Conservation (phyloP, 2,888 invertebrate species). For the Morpho helenor region DNA sequence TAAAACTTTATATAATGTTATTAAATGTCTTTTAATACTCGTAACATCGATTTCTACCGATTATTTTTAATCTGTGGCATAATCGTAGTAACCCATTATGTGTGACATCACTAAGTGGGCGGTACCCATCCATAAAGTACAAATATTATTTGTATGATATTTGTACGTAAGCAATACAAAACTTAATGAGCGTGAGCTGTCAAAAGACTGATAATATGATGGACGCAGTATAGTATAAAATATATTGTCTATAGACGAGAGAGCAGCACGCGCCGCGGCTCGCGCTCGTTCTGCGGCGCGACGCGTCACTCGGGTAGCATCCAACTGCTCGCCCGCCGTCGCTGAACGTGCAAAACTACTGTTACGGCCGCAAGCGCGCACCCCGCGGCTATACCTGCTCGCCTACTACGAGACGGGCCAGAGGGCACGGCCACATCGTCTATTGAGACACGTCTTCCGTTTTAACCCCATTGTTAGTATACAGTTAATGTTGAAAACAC, state of each 20-base stretch:
- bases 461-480: conserved; percentile 34
- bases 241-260: conserved; percentile 49
- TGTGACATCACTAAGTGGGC: too few species aligned
- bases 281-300: conserved; percentile 33
- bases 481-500: background rate
- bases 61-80: too few species aligned
- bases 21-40: too few species aligned
- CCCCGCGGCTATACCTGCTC: conserved; percentile 45
- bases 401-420: conserved; percentile 61
- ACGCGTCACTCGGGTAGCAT: conserved; percentile 26
- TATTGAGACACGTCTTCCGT: conserved; percentile 59
- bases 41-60: too few species aligned
- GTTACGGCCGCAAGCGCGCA: conserved; percentile 47
- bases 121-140: too few species aligned
- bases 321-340: conserved; percentile 32
- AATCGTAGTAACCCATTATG: too few species aligned
- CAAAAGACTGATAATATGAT: too few species aligned
- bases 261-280: conserved; percentile 41
- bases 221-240: background rate
- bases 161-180: too few species aligned
- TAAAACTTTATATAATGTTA: too few species aligned
- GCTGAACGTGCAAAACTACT: conserved; percentile 38
- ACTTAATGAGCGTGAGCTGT: too few species aligned
- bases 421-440: conserved; percentile 40
- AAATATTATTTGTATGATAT: too few species aligned